A percentile compares a stretch with the other conserved stretches of the same genome.
Evolutionary conservation across 2,797 vertebrate species (phyloP).

Genomic region (Propithecus perrieri): DNA sequence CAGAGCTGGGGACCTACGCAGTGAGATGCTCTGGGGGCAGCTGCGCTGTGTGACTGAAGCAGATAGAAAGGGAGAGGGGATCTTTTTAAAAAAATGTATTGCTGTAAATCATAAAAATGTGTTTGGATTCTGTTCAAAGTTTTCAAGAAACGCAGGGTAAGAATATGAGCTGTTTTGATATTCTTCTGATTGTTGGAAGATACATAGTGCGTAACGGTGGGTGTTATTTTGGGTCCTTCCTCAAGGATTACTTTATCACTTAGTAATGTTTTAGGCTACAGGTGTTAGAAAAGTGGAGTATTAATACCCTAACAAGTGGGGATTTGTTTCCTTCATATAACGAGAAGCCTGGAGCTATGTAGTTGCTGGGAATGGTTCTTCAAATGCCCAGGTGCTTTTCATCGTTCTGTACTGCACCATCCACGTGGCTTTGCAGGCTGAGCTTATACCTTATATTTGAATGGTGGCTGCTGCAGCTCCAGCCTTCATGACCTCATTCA

Average conservation of each 20-base stretch:
- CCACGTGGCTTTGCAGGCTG: background rate
- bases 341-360: background rate
- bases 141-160: background rate
- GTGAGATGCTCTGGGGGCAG: background rate
- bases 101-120: background rate
- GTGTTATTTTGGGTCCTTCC: slow-evolving; percentile 26
- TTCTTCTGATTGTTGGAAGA: slow-evolving; percentile 22
- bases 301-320: background rate
- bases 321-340: slow-evolving; percentile 3
- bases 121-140: slow-evolving; percentile 9
- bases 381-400: background rate
- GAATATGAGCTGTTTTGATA: background rate
- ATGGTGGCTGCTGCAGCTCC: background rate
- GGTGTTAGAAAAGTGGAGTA: slow-evolving; percentile 1
- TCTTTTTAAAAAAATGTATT: background rate
- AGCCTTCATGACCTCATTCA: background rate
- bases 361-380: background rate
- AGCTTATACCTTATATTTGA: background rate
- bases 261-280: background rate
- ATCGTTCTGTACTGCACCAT: background rate
- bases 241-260: background rate
- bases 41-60: background rate
- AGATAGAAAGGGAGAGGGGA: background rate
- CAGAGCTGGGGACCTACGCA: background rate
- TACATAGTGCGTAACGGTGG: background rate